These are phyloP conservation scores for Drosophila parvula DNA, from an alignment of 1,140 invertebrate genomes.

Conservation along the genomic window DNA sequence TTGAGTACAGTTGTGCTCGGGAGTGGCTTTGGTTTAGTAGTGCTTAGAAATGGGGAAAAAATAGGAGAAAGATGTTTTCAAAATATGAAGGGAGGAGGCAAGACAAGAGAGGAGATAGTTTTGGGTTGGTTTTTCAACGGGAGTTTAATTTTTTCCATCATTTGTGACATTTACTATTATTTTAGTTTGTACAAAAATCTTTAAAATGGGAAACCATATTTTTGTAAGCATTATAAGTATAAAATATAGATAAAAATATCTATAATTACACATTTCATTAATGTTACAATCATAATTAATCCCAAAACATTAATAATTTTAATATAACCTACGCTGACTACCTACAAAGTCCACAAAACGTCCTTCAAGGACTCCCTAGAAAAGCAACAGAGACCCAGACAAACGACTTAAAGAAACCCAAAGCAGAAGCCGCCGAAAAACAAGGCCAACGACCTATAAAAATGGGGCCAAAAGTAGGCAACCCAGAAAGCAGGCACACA, in stretches of 20 bases:
- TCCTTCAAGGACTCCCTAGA: background rate
- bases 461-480: conserved; percentile 61
- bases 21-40: conserved; percentile 30
- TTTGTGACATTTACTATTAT: background rate
- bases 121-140: too few relatives aligned
- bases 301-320: background rate
- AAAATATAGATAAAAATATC: too few relatives aligned
- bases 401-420: conserved; percentile 19
- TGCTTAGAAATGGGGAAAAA: conserved; percentile 1
- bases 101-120: background rate
- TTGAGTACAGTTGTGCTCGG: conserved; percentile 26
- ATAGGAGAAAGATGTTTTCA: background rate
- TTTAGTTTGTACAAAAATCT: background rate
- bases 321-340: background rate
- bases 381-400: background rate
- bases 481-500: conserved; percentile 8
- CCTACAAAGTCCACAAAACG: background rate
- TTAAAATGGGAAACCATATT: too few relatives aligned
- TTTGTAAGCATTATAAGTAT: too few relatives aligned
- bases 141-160: background rate
- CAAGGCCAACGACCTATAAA: conserved; percentile 60
- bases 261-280: too few relatives aligned
- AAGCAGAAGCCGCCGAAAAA: conserved; percentile 22
- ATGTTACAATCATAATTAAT: background rate
- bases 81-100: background rate